phyloP scores from a whole-genome alignment of 1,140 invertebrate species.

The Orius insidiosus region DNA sequence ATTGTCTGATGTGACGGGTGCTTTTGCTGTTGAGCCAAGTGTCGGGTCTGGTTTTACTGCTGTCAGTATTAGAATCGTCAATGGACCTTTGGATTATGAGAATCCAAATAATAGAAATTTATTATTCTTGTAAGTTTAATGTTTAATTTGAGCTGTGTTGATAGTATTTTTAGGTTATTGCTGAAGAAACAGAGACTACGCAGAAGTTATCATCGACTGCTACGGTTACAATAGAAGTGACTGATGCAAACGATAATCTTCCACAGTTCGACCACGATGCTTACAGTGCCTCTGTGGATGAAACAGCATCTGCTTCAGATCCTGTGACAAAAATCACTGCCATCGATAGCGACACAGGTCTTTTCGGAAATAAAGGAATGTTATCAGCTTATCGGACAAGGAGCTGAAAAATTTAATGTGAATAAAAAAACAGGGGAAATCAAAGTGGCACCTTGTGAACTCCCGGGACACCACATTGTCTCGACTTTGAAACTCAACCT shows the following conservation, averaged over 20 bases:
- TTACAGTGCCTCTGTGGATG: constrained; percentile 51
- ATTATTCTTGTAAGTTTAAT: constrained; percentile 50
- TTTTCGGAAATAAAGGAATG: constrained; percentile 63
- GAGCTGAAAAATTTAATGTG: constrained; percentile 64
- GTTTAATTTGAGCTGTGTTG: neutral
- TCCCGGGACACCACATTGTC: constrained; percentile 44
- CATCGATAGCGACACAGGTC: constrained; percentile 65
- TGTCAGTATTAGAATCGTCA: constrained; percentile 62
- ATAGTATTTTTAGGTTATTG: constrained; percentile 42
- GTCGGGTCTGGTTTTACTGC: constrained; percentile 59
- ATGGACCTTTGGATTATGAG: constrained; percentile 65
- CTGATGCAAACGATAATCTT: constrained; percentile 81
- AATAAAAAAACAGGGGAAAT: constrained; percentile 65
- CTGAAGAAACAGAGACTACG: constrained; percentile 60
- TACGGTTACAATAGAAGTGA: constrained; percentile 64
- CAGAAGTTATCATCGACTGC: constrained; percentile 65
- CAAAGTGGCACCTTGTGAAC: constrained; percentile 57
- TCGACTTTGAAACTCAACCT: constrained; percentile 71
- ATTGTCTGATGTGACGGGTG: constrained; percentile 58
- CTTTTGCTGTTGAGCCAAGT: constrained; percentile 67
- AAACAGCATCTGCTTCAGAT: constrained; percentile 50
- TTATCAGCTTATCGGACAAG: constrained; percentile 73
- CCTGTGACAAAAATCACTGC: constrained; percentile 59
- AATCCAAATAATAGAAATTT: constrained; percentile 86
- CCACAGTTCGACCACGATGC: constrained; percentile 58